Percentiles rank a stretch among this genome's conserved stretches.
These are phyloP conservation scores for Pentalonia nigronervosa DNA, from an alignment of 1,140 invertebrate genomes.

Conservation along the genomic window DNA sequence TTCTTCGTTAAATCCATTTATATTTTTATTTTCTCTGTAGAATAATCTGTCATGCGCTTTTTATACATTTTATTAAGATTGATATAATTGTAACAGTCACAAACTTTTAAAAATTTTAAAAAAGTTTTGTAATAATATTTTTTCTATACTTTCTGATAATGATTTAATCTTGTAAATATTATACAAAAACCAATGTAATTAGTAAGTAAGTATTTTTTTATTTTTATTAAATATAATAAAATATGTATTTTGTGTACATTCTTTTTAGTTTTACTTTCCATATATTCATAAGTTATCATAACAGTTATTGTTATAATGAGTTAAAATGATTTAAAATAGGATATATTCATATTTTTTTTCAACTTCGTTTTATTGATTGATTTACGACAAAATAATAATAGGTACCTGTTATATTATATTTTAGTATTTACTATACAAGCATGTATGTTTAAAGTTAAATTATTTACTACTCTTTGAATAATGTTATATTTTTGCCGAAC, in stretches of 20 bases:
- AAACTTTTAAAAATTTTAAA: not conserved
- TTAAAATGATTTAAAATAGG: too few relatives aligned
- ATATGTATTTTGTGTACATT: not conserved
- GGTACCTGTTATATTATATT: too few relatives aligned
- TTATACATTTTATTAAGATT: conserved; percentile 37
- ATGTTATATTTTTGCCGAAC: too few relatives aligned
- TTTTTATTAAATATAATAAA: not conserved
- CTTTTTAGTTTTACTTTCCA: not conserved
- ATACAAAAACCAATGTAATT: not conserved
- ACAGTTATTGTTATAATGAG: too few relatives aligned
- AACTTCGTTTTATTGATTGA: too few relatives aligned
- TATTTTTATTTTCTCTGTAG: not conserved
- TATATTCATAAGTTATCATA: not conserved
- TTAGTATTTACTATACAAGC: too few relatives aligned
- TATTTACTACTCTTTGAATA: too few relatives aligned
- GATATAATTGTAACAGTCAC: conserved; percentile 9
- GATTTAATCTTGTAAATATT: not conserved
- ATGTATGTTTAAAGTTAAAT: too few relatives aligned
- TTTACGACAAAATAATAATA: too few relatives aligned
- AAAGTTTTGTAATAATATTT: not conserved
- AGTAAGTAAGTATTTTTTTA: not conserved
- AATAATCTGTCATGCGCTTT: conserved; percentile 16
- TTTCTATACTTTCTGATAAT: not conserved
- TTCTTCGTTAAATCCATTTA: conserved; percentile 15
- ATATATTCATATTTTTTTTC: too few relatives aligned